Evolutionary conservation across 2,797 vertebrate genomes (phyloP).

Genomic region (Diplodus puntazzo): DNA sequence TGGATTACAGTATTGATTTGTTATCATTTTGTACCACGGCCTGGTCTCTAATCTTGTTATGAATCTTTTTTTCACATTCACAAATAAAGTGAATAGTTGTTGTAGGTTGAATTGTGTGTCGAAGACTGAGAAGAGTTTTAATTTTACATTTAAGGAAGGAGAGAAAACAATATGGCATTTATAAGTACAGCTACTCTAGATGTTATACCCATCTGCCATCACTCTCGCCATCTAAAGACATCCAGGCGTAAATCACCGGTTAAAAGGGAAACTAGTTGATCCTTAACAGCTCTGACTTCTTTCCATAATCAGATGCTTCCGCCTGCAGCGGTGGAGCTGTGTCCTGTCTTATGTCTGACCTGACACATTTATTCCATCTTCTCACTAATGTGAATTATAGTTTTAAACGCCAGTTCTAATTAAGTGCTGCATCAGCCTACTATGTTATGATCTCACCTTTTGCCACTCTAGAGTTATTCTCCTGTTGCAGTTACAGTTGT

Average conservation of each 20-base stretch:
- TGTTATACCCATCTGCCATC: not conserved
- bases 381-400: constrained; percentile 11
- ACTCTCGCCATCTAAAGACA: not conserved
- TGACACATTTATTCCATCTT: not conserved
- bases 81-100: not conserved
- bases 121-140: not conserved
- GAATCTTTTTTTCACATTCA: not conserved
- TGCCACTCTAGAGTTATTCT: constrained; percentile 9
- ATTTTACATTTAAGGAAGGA: not conserved
- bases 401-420: constrained; percentile 20
- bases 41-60: not conserved
- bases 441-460: not conserved
- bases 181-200: not conserved
- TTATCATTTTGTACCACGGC: not conserved
- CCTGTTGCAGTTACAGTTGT: not conserved
- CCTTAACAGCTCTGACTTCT: constrained; percentile 1
- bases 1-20: constrained; percentile 1
- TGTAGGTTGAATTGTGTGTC: not conserved
- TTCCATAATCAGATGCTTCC: not conserved
- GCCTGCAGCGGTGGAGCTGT: not conserved
- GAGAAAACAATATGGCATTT: not conserved
- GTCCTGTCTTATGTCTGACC: not conserved
- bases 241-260: not conserved
- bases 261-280: constrained; percentile 5
- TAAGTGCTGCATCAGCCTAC: not conserved